Percentiles rank a stretch among this genome's conserved stretches.
These are phyloP conservation scores for Tinea trinotella DNA, from an alignment of 2,888 invertebrate species.

Conservation along the genomic window DNA sequence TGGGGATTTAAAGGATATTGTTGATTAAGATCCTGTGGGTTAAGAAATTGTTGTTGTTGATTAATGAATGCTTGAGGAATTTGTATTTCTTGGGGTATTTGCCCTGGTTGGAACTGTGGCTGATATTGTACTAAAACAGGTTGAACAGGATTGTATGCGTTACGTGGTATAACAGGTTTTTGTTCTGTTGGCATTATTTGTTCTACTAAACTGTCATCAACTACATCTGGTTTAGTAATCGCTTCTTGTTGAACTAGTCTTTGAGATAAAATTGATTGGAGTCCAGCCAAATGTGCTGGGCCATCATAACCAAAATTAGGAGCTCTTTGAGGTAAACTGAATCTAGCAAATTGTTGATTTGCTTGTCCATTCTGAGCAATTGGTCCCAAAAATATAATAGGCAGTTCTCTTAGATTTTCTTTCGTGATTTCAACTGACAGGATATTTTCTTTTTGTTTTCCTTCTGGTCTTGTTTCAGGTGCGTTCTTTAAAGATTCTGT, in stretches of 20 bases:
- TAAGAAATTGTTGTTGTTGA: slow-evolving; percentile 19
- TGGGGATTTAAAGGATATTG: slow-evolving; percentile 17
- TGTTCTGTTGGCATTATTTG: slow-evolving; percentile 23
- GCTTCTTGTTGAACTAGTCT: slow-evolving; percentile 25
- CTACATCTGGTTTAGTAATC: slow-evolving; percentile 16
- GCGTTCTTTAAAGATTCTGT: background rate
- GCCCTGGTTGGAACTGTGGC: slow-evolving; percentile 23
- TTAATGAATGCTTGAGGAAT: slow-evolving; percentile 25
- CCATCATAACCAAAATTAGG: slow-evolving; percentile 39
- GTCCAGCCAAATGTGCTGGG: slow-evolving; percentile 49
- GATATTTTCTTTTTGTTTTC: slow-evolving; percentile 32
- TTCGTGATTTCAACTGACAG: slow-evolving; percentile 53
- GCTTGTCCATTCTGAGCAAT: background rate
- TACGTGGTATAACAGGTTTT: slow-evolving; percentile 28
- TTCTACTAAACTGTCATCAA: slow-evolving; percentile 1
- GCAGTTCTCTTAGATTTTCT: slow-evolving; percentile 54
- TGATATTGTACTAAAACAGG: slow-evolving; percentile 13
- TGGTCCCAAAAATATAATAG: slow-evolving; percentile 46
- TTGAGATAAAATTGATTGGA: slow-evolving; percentile 53
- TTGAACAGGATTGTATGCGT: slow-evolving; percentile 22
- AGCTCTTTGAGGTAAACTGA: slow-evolving; percentile 36
- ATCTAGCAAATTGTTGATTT: slow-evolving; percentile 25
- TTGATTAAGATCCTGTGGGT: slow-evolving; percentile 23
- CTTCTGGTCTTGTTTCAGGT: background rate
- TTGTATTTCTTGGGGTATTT: slow-evolving; percentile 22